phyloP scores from a whole-genome alignment of 2,113 vertebrate species.

The Megaceryle maxima region DNA sequence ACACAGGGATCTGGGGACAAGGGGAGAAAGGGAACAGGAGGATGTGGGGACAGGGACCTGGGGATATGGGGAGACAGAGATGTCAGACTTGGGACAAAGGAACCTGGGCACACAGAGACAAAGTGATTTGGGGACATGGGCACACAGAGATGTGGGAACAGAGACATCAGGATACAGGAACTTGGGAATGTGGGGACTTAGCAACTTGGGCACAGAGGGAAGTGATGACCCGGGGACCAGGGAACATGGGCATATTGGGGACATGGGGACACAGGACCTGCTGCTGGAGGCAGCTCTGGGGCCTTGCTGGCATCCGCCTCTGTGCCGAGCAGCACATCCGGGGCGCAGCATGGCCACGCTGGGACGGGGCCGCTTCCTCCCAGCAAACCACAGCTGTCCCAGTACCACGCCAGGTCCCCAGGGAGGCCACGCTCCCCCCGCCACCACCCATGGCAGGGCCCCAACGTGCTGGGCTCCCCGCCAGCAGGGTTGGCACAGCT shows the following conservation, averaged over 20 bases:
- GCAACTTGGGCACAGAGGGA: no score
- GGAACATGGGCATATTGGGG: no score
- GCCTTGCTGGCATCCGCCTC: neutral
- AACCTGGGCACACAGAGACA: neutral
- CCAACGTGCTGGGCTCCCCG: accelerated
- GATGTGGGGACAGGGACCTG: neutral
- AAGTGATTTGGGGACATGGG: neutral
- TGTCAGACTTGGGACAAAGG: neutral
- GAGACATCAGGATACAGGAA: neutral
- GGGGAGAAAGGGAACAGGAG: no score
- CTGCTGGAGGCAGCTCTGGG: neutral
- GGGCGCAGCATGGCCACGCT: neutral
- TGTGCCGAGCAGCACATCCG: neutral
- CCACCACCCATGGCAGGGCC: accelerated
- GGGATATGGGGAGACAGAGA: neutral
- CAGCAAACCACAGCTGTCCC: neutral
- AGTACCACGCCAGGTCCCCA: accelerated
- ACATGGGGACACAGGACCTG: neutral
- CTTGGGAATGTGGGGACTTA: neutral
- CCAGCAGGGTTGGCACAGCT: neutral
- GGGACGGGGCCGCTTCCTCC: neutral
- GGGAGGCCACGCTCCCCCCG: neutral
- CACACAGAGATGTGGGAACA: neutral
- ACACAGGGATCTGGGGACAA: neutral
- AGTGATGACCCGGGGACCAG: accelerated